Evolutionary conservation across 1,140 invertebrate species (phyloP), one percentile per base, ranked within the genome.

Genomic region (Eufriesea mexicana): DNA sequence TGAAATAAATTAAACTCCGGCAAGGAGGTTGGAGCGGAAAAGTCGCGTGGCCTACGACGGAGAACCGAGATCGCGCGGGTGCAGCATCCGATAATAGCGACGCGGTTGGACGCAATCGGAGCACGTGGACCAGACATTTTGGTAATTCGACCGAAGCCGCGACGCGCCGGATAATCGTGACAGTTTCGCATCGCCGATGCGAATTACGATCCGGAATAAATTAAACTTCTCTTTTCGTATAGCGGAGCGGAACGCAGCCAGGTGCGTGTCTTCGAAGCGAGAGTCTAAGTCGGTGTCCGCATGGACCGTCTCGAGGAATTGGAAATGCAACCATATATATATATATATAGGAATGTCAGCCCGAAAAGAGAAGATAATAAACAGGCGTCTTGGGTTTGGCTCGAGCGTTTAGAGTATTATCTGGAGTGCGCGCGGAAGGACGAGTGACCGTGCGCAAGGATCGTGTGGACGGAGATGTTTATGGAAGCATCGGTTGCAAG

Each of bases 181-280:
- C 72, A 81, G 54, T 16, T 66, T 20, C 28, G 16, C 16, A 5
- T 49, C 51, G 47, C 47, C 62, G 49, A 78, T 57, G 51, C 45
- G 18, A 66, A 47, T 66, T 67, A 25, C 72, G 5, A 8, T 59
- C 14, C 12, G 45, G 64, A 82, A 67, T 82, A 76, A 81, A 82
- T 75, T 82, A 76, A 68, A 76, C 51, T 47, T 51, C 51, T 14
- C 35, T n/a, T 59, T 45, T 42, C 7, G 55, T 35, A 0, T 7
- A 10, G 20, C 25, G 5, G 7, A 6, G 28, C 10, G n/a, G 28
- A 42, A 70, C 51, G 64, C 49, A 16, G 18, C 4, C 25, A 54
- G 57, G 59, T 35, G 42, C 10, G 42, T 35, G 59, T 70, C 42
- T 70, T 49, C n/a, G 8, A 57, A n/a, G n/a, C n/a, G n/a, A n/a